Base-by-base conservation (phyloP, 2,797 vertebrate genomes). In the Galaxias olidus region DNA sequence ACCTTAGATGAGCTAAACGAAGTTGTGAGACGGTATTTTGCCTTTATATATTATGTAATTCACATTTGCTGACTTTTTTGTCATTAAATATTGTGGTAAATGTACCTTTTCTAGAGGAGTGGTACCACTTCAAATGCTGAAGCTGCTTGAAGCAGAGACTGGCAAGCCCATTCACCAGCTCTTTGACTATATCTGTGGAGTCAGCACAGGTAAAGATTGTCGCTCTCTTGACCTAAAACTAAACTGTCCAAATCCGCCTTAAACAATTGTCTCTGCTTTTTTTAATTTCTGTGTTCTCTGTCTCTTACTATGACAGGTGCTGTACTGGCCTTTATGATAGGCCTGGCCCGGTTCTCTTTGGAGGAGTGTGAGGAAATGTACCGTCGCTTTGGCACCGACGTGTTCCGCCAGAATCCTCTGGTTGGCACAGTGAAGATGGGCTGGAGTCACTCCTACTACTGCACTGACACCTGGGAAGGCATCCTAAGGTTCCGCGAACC, bases 141-240 rank as follows among this genome's bases (percentile, higher is more conserved):
- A 90, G 79, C 69, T 88, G 8, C 72, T 93, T 56, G 90, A 92
- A 69, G 82, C 82, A 20, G 77, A 85, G 61, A 93, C 90, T 4
- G 91, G 91, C 17, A 90, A 78, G 76, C 86, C 69, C 61, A 75
- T 92, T 71, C 81, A 91, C 68, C 79, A 93, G 72, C 79, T 93
- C 47, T 93, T 92, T 63, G 90, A 92, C 74, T 93, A 91, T 68
- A 87, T 93, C 62, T 92, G 91, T 73, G 91, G 91, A 48, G 91
- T 92, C 48, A 92, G 91, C 81, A 92, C 90, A 87, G 91, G 92
- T 92, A 65, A 86, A 52, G 41, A 46, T 65, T 3, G n/a, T 4
- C 50, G 4, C 17, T 19, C 11, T 45, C 6, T 9, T 47, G 46
- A 47, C 46, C 10, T 47, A 11, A 47, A 47, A 47, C 11, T 4